Conservation (phyloP, 1,140 invertebrate species). For the Philotrypesis tridentata region DNA sequence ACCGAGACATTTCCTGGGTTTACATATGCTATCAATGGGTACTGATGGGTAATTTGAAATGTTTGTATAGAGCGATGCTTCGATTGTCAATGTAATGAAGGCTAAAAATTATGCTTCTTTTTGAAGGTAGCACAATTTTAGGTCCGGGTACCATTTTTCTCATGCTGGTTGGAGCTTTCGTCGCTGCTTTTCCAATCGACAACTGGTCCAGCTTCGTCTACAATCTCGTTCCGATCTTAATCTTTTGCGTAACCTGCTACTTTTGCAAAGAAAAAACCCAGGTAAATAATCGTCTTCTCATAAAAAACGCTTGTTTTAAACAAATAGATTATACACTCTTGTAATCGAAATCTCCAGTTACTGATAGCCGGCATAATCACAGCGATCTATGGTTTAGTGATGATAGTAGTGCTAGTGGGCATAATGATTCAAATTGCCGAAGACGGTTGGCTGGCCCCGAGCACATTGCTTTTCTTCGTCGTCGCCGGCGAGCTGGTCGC, state of each 20-base stretch:
- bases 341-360: slow-evolving; percentile 73
- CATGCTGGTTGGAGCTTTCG: slow-evolving; percentile 92
- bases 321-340: neutral
- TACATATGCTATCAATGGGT: slow-evolving; percentile 89
- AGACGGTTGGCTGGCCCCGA: slow-evolving; percentile 86
- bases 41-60: slow-evolving; percentile 68
- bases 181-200: slow-evolving; percentile 85
- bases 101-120: slow-evolving; percentile 31
- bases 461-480: slow-evolving; percentile 84
- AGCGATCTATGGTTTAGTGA: slow-evolving; percentile 88
- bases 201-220: slow-evolving; percentile 86
- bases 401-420: slow-evolving; percentile 94
- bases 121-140: slow-evolving; percentile 84
- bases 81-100: slow-evolving; percentile 22
- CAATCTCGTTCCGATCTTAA: slow-evolving; percentile 84
- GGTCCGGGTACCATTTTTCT: slow-evolving; percentile 91
- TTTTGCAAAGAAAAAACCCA: slow-evolving; percentile 83
- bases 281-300: slow-evolving; percentile 66
- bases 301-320: too few species aligned
- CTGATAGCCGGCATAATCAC: slow-evolving; percentile 85
- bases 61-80: neutral
- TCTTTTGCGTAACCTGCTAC: slow-evolving; percentile 86
- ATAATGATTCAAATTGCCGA: slow-evolving; percentile 86
- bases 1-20: slow-evolving; percentile 88
- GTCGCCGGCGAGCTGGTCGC: slow-evolving; percentile 79